Conservation (phyloP, 2,888 invertebrate species). For the Ashinkailepas kermadecensis region DNA sequence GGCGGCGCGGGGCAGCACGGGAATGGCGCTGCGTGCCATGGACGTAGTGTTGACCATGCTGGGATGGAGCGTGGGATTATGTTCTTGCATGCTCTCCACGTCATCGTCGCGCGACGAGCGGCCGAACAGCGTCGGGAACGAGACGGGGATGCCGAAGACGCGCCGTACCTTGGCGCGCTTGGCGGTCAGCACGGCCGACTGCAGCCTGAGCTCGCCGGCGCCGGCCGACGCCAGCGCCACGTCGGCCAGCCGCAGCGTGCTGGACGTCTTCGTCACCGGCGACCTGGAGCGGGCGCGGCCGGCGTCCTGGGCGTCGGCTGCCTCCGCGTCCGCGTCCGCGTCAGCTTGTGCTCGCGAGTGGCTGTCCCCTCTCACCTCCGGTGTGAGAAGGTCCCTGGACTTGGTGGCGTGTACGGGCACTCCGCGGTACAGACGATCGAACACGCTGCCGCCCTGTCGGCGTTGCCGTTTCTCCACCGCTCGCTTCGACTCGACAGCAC, state of each 20-base stretch:
- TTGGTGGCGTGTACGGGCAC: not conserved
- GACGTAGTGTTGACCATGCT: conserved; percentile 46
- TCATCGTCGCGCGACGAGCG: not conserved
- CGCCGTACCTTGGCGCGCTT: not conserved
- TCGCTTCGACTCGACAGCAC: not conserved
- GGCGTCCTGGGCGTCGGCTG: not conserved
- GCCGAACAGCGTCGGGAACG: not conserved
- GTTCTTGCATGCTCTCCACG: not conserved
- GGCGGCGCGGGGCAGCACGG: conserved; percentile 74
- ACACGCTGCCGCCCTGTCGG: conserved; percentile 4
- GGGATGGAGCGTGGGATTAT: conserved; percentile 28
- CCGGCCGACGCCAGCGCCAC: not conserved
- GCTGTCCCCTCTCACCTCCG: not conserved
- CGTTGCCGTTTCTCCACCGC: not conserved
- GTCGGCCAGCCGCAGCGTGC: not conserved
- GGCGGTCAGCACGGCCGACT: not conserved
- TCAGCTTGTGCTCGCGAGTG: not conserved
- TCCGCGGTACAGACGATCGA: not conserved
- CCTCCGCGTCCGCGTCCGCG: not conserved
- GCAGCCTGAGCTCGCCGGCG: not conserved
- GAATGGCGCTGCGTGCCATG: conserved; percentile 84
- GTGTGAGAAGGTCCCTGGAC: not conserved
- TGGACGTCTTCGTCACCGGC: not conserved
- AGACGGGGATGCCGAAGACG: not conserved
- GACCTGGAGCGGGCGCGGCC: not conserved